A percentile compares a stretch with the other conserved stretches of the same genome.
These are phyloP conservation scores for Falcunculus frontatus DNA, from an alignment of 2,113 vertebrate species.

Conservation along the genomic window DNA sequence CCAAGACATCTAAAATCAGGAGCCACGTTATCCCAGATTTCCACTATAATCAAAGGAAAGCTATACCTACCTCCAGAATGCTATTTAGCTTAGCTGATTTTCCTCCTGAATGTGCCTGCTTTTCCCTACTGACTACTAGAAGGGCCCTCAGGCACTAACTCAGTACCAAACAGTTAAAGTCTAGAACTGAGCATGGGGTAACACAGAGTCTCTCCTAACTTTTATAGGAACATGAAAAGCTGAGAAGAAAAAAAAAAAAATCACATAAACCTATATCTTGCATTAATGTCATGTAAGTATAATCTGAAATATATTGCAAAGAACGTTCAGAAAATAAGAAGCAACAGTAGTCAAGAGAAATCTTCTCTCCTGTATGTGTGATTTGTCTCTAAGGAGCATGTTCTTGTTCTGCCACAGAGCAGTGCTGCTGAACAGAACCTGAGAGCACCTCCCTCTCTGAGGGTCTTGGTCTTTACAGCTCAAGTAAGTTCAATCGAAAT, in stretches of 20 bases:
- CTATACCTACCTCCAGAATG: background rate
- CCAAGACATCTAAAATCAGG: background rate
- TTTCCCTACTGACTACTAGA: background rate
- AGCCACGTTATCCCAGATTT: background rate
- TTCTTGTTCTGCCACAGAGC: background rate
- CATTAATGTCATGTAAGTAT: background rate
- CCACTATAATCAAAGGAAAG: background rate
- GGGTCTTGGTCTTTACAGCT: background rate
- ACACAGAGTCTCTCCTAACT: background rate
- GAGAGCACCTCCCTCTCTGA: background rate
- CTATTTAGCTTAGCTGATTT: background rate
- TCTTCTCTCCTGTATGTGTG: background rate
- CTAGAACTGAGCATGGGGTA: background rate
- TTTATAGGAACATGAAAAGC: background rate
- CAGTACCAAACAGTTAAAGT: background rate
- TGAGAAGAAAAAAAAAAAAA: background rate
- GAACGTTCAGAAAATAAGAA: background rate
- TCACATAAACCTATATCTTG: background rate
- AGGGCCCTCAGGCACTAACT: background rate
- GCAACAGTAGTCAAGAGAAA: background rate
- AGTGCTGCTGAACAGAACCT: background rate
- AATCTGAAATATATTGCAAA: background rate
- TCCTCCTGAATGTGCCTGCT: background rate
- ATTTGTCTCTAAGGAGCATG: background rate
- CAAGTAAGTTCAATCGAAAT: background rate